Percentiles rank a stretch among this genome's conserved stretches.
These are phyloP conservation scores for Pyrocoelia pectoralis DNA, from an alignment of 2,888 invertebrate species.

Conservation along the genomic window DNA sequence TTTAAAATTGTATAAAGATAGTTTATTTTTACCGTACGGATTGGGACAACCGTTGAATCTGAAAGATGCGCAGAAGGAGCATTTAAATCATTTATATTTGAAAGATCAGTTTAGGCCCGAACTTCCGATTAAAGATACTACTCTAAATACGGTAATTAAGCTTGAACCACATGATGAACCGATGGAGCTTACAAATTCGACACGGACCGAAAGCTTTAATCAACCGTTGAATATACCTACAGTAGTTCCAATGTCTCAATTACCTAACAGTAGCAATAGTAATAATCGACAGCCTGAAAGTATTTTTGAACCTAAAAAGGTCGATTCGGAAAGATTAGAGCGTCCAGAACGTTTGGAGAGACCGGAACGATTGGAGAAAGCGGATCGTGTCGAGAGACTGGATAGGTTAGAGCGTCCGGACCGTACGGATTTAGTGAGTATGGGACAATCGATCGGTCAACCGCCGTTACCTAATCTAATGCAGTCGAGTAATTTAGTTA, in stretches of 20 bases:
- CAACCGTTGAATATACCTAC: slow-evolving; percentile 57
- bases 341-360: slow-evolving; percentile 48
- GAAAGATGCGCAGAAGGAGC: slow-evolving; percentile 47
- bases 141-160: slow-evolving; percentile 51
- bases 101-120: slow-evolving; percentile 40
- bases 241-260: slow-evolving; percentile 50
- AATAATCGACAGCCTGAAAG: slow-evolving; percentile 15
- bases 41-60: slow-evolving; percentile 47
- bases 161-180: slow-evolving; percentile 59
- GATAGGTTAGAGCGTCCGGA: slow-evolving; percentile 51
- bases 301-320: slow-evolving; percentile 13
- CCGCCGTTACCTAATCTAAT: slow-evolving; percentile 66
- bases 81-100: slow-evolving; percentile 31
- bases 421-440: slow-evolving; percentile 54
- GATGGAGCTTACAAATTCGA: slow-evolving; percentile 56
- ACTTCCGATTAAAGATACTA: slow-evolving; percentile 32
- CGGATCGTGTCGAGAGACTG: slow-evolving; percentile 50
- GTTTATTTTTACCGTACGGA: slow-evolving; percentile 51
- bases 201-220: slow-evolving; percentile 41
- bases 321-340: slow-evolving; percentile 42
- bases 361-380: slow-evolving; percentile 47
- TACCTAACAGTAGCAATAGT: slow-evolving; percentile 35
- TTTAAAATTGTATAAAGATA: slow-evolving; percentile 46
- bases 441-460: slow-evolving; percentile 62
- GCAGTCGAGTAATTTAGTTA: slow-evolving; percentile 68